phyloP scores from a whole-genome alignment of 2,113 vertebrate genomes.

The Hystrix cristata region DNA sequence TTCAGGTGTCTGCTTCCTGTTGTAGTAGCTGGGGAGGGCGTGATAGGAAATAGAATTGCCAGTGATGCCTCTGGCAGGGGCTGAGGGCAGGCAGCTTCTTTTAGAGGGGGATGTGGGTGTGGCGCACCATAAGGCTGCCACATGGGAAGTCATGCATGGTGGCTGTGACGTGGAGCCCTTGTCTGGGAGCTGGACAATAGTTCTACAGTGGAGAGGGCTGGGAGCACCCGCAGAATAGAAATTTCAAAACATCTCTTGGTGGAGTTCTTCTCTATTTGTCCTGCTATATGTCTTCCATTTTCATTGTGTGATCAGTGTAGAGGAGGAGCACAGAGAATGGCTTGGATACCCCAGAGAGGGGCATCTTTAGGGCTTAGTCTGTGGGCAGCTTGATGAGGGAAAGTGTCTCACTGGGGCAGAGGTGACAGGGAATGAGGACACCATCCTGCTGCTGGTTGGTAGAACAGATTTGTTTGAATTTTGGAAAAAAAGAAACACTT shows the following conservation, averaged over 20 bases:
- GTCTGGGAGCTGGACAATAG: background rate
- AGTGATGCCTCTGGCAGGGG: background rate
- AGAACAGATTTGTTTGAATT: background rate
- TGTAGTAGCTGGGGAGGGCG: background rate
- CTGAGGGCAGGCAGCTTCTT: background rate
- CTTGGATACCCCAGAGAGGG: background rate
- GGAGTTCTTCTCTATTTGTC: background rate
- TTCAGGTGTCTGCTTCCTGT: background rate
- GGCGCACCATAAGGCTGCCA: rapidly evolving
- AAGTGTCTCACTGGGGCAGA: background rate
- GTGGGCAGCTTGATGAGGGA: background rate
- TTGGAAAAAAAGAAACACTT: background rate
- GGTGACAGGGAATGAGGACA: background rate
- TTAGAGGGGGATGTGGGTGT: background rate
- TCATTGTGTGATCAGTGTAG: background rate
- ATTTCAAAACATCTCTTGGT: background rate
- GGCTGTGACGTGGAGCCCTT: background rate
- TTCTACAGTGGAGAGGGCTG: background rate
- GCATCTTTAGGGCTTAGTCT: no score
- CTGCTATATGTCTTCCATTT: background rate
- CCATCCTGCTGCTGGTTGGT: background rate
- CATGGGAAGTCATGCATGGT: rapidly evolving
- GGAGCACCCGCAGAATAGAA: background rate
- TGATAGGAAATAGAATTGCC: background rate
- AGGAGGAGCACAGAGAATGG: background rate